These are phyloP conservation scores for Athrips mouffetella DNA, from an alignment of 2,888 invertebrate species.

Conservation along the genomic window DNA sequence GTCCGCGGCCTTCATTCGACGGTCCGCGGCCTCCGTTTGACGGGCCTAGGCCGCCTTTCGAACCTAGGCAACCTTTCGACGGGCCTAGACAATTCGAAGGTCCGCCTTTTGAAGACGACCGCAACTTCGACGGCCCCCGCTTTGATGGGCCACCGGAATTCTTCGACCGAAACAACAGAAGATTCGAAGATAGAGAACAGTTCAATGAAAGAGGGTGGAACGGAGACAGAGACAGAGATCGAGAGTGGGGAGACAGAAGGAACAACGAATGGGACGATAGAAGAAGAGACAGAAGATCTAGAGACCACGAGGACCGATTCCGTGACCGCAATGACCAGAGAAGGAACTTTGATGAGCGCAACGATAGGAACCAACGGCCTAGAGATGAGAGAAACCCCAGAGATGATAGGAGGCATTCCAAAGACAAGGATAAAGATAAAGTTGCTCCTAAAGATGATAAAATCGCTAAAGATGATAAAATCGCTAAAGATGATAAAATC, in stretches of 20 bases:
- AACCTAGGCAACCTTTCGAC: constrained; percentile 46
- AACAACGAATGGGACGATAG: constrained; percentile 55
- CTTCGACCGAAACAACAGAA: constrained; percentile 60
- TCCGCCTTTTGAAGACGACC: constrained; percentile 33
- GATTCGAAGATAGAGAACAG: constrained; percentile 63
- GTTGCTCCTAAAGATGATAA: constrained; percentile 7
- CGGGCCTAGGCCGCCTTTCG: constrained; percentile 45
- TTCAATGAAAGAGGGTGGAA: constrained; percentile 60
- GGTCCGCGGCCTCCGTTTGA: constrained; percentile 43
- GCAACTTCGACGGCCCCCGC: constrained; percentile 29
- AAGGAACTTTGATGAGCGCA: constrained; percentile 43
- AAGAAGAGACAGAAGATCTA: constrained; percentile 42
- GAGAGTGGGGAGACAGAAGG: constrained; percentile 44
- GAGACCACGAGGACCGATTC: constrained; percentile 50
- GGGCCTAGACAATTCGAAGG: constrained; percentile 31
- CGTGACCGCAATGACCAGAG: constrained; percentile 38
- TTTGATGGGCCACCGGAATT: constrained; percentile 59
- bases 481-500: not conserved
- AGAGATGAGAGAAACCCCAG: constrained; percentile 19
- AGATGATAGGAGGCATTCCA: constrained; percentile 19
- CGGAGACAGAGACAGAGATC: constrained; percentile 46
- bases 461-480: constrained; percentile 6
- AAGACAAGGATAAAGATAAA: constrained; percentile 18
- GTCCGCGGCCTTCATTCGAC: constrained; percentile 39
- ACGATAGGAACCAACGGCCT: not conserved